Evolutionary conservation across 1,140 invertebrate genomes (phyloP).

Genomic region (Diplogasteroides magnus): DNA sequence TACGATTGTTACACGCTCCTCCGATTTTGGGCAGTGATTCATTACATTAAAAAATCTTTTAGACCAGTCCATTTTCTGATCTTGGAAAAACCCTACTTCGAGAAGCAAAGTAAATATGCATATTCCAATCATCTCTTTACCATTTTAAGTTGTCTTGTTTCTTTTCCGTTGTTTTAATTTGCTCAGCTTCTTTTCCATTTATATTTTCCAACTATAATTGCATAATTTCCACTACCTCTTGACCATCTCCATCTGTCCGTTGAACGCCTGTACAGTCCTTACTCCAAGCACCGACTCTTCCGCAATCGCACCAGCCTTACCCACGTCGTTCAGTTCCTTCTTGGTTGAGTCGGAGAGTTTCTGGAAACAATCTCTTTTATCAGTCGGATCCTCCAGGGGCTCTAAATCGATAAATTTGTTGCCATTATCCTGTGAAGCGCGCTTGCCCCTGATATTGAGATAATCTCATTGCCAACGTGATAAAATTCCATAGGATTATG

Average conservation of each 20-base stretch:
- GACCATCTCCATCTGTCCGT: conserved; percentile 69
- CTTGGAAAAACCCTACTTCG: too few relatives aligned
- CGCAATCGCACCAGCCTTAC: conserved; percentile 65
- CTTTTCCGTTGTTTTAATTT: too few relatives aligned
- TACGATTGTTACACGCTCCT: too few relatives aligned
- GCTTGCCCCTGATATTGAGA: neutral
- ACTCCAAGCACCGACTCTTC: conserved; percentile 62
- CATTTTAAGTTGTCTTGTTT: too few relatives aligned
- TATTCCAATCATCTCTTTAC: too few relatives aligned
- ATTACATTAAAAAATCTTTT: too few relatives aligned
- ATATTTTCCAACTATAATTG: too few relatives aligned
- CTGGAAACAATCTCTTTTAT: conserved; percentile 17
- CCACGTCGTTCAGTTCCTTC: conserved; percentile 72
- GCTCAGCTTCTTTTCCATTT: too few relatives aligned
- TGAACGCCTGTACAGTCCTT: conserved; percentile 74
- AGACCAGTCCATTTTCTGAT: too few relatives aligned
- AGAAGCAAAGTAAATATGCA: too few relatives aligned
- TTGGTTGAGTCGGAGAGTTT: conserved; percentile 58
- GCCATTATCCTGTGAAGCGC: neutral
- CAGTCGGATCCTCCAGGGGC: neutral
- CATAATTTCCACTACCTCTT: conserved; percentile 29
- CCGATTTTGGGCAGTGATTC: too few relatives aligned
- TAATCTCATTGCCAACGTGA: neutral
- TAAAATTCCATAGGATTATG: neutral
- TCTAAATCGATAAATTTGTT: too few relatives aligned